Conservation (phyloP, 2,113 vertebrate species). For the Megatriorchis doriae region DNA sequence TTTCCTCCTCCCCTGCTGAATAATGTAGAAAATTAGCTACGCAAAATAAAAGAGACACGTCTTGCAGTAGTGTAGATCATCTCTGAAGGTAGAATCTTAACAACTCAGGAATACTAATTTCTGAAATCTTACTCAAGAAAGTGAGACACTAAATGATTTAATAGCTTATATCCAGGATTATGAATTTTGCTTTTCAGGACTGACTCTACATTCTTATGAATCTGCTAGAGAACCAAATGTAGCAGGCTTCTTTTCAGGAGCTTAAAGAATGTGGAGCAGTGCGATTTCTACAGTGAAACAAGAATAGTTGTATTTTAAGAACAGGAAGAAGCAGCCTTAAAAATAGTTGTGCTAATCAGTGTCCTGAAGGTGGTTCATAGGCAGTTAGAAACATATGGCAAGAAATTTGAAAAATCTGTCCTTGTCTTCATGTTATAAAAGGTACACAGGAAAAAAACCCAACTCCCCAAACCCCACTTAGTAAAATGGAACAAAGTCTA, state of each 20-base stretch:
- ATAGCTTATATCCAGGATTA: not conserved
- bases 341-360: not conserved
- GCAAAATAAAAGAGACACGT: not conserved
- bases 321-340: not conserved
- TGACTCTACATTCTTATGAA: not conserved
- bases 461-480: not conserved
- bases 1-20: conserved; percentile 18
- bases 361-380: not conserved
- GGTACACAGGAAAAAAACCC: not conserved
- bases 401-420: not conserved
- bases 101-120: conserved; percentile 6
- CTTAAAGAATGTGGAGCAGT: not conserved
- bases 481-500: not conserved
- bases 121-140: not conserved
- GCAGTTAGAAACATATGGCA: not conserved
- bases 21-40: conserved; percentile 33
- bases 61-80: not conserved
- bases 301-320: not conserved
- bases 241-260: not conserved
- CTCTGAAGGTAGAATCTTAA: not conserved
- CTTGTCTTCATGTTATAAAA: not conserved
- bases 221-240: not conserved
- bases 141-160: not conserved
- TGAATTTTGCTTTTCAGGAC: not conserved
- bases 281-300: not conserved